Percentiles rank a stretch among this genome's conserved stretches.
phyloP scores from a whole-genome alignment of 2,797 vertebrate species.

The Chaenodraco wilsoni region DNA sequence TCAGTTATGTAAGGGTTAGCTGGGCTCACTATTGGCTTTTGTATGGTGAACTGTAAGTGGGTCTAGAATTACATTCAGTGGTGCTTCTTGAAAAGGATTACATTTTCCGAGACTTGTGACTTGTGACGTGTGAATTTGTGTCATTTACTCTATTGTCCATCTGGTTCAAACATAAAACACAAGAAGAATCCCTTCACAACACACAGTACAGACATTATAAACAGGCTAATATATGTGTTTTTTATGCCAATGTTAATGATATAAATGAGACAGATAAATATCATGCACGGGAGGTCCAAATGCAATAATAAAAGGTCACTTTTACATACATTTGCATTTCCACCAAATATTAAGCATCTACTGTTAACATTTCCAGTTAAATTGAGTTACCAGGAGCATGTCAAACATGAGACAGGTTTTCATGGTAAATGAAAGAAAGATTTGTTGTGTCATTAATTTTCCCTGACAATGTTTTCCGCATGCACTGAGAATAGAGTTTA shows the following conservation, averaged over 20 bases:
- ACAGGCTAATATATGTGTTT: not conserved
- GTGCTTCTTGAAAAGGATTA: constrained; percentile 30
- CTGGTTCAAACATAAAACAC: constrained; percentile 19
- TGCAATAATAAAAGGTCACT: too few relatives aligned
- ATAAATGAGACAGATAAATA: not conserved
- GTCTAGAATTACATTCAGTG: constrained; percentile 59
- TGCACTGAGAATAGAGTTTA: not conserved
- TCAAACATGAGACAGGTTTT: not conserved
- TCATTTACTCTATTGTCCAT: constrained; percentile 25
- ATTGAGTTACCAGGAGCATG: not conserved
- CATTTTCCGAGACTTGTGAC: constrained; percentile 24
- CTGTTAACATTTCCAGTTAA: not conserved
- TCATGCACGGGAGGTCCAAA: not conserved
- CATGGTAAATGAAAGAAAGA: not conserved
- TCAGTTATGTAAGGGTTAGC: constrained; percentile 53
- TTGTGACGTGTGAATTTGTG: constrained; percentile 31
- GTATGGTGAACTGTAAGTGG: constrained; percentile 46
- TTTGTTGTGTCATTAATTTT: not conserved
- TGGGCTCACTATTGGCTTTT: constrained; percentile 46
- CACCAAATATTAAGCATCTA: not conserved
- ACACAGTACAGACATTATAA: too few relatives aligned
- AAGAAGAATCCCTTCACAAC: constrained; percentile 4
- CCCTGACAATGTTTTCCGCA: not conserved
- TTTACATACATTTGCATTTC: not conserved
- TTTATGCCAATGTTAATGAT: not conserved